Base-by-base conservation (phyloP, 2,113 vertebrate genomes). In the Picathartes gymnocephalus region DNA sequence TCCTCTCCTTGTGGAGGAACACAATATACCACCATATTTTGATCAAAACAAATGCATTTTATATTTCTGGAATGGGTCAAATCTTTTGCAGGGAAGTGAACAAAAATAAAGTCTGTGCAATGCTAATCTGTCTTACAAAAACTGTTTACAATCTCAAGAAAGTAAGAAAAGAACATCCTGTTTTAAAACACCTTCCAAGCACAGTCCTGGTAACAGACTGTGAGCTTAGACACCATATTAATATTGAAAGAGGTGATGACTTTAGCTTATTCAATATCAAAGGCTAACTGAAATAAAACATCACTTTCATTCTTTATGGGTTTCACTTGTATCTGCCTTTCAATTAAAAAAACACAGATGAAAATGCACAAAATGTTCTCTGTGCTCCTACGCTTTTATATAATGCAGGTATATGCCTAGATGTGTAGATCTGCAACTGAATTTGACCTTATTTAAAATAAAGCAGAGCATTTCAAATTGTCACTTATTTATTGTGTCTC, bases 261-360 rank as follows among this genome's bases (percentile, higher is more conserved):
- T 76, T 84, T 31, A 76, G 21, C 39, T 91, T 71, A 45, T 87
- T 87, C 58, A 53, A 9, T 85, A 85, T 58, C 39, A 91, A 91
- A 84, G 21, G 50, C 44, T 64, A 85, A 81, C 42, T 76, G 53
- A 93, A 93, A 92, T 85, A 61, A 85, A 94, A 77, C 80, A 88
- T 2, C 39, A 13, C 8, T 69, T 90, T 72, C 10, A 47, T 90
- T 92, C 54, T 61, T 65, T 76, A n/a, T 65, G 76, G n/a, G 30
- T 53, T 92, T 90, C 44, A 18, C 30, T 81, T 72, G 24, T 62
- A 82, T 40, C 35, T 6, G 23, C 53, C 30, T 85, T 33, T 61
- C 70, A 93, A 68, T 79, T 77, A 90, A 87, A 69, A 89, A 73
- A 18, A 31, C 60, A 71, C 11, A 33, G 17, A 73, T 48, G 27